These are phyloP conservation scores for Zootoca vivipara DNA, from an alignment of 2,113 vertebrate species.

Conservation along the genomic window DNA sequence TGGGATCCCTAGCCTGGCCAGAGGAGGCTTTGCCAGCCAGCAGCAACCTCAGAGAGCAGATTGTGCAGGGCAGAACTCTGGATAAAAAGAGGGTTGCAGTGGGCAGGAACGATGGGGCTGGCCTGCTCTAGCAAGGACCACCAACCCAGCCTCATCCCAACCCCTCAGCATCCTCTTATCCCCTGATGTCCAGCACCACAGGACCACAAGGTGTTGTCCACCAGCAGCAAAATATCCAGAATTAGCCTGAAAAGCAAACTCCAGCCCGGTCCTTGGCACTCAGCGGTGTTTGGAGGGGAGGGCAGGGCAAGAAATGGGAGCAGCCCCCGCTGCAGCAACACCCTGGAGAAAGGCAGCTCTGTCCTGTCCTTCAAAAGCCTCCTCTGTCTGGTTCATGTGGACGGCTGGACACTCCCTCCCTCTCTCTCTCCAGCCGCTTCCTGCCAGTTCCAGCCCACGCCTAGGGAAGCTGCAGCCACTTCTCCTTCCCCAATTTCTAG, in stretches of 20 bases:
- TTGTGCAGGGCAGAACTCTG: not conserved
- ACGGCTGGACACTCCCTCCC: not conserved
- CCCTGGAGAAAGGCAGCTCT: not conserved
- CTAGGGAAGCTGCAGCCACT: not conserved
- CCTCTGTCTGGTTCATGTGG: not conserved
- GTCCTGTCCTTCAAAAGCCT: not conserved
- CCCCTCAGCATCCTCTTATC: not conserved
- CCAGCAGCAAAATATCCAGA: not conserved
- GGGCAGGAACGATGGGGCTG: not conserved
- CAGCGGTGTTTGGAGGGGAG: not conserved
- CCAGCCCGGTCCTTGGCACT: not conserved
- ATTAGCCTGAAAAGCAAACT: not conserved
- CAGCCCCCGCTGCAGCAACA: not conserved
- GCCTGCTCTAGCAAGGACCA: no score
- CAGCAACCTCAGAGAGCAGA: not conserved
- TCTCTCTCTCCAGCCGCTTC: not conserved
- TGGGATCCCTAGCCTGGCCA: no score
- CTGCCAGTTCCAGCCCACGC: not conserved
- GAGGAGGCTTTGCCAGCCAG: no score
- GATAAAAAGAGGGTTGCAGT: not conserved
- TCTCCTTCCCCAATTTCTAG: not conserved
- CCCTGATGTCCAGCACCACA: not conserved
- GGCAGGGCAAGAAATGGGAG: accelerated
- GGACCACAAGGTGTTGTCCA: no score
- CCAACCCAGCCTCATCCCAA: no score